Evolutionary conservation across 2,797 vertebrate genomes (phyloP), one percentile per base, ranked within the genome.

Genomic region (Lindbergichthys nudifrons): DNA sequence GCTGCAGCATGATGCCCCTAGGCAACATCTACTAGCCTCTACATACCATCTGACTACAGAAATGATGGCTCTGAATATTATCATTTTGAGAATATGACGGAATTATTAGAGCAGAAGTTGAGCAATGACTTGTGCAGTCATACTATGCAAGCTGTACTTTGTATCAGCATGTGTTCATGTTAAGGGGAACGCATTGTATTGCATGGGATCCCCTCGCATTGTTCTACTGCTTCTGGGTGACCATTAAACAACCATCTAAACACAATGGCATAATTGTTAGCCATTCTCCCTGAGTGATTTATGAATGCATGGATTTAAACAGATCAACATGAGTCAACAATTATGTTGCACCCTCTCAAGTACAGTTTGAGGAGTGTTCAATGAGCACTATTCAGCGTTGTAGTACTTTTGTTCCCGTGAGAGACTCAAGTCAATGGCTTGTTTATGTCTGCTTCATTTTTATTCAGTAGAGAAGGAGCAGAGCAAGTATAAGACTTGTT

Each of bases 71-170:
- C 57, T 71, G 62, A 78, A 79, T 58, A 45, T 75, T 52, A 75
- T 43, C 46, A 45, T 53, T 73, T 52, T 30, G 41, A 54, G 60
- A 75, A 79, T 71, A 77, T 87, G 68, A 62, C 26, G 26, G 62
- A 66, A 21, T 83, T 67, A 88, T 75, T 81, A 67, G 80, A 75
- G 82, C 56, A 80, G 75, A 88, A 84, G 56, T 61, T 67, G 70
- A 64, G 65, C 75, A 59, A 58, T 62, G 46, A 67, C 9, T 19
- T 58, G 42, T 77, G 56, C 59, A 71, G 73, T 74, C 41, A 68
- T 46, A 61, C 67, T 46, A 16, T 19, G 57, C 42, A 74, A 58
- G 65, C 51, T 46, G 43, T 56, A 41, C 10, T 43, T 61, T 68
- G 23, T 48, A 57, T 80, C 53, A 54, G 10, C 42, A 58, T 32